A percentile compares a stretch with the other conserved stretches of the same genome.
Evolutionary conservation across 1,140 invertebrate genomes (phyloP).

Genomic region (Eupeodes corollae): DNA sequence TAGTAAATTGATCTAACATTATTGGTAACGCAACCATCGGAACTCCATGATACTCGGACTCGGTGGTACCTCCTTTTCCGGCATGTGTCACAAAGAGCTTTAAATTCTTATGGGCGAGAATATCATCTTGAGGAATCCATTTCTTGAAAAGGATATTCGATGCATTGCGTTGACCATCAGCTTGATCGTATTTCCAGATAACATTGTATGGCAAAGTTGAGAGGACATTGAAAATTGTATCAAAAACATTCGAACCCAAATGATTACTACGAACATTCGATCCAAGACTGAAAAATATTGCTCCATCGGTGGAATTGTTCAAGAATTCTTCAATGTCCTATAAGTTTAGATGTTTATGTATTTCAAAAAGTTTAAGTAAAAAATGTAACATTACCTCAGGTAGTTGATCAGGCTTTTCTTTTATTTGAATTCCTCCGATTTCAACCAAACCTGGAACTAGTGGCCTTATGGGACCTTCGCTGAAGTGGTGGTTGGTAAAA

Average conservation of each 20-base stretch:
- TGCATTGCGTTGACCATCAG: slow-evolving; percentile 29
- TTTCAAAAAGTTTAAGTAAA: no score
- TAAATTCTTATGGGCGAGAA: slow-evolving; percentile 49
- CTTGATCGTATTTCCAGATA: slow-evolving; percentile 44
- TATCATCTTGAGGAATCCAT: slow-evolving; percentile 59
- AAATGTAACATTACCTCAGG: slow-evolving; percentile 5
- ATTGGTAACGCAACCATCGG: slow-evolving; percentile 59
- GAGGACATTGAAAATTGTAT: slow-evolving; percentile 36
- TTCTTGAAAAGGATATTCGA: slow-evolving; percentile 48
- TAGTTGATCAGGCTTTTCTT: slow-evolving; percentile 13
- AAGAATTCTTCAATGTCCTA: slow-evolving; percentile 22
- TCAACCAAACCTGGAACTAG: slow-evolving; percentile 33
- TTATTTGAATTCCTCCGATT: slow-evolving; percentile 37
- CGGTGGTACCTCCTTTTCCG: slow-evolving; percentile 54
- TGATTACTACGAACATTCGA: slow-evolving; percentile 37
- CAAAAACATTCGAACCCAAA: slow-evolving; percentile 27
- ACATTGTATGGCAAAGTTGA: slow-evolving; percentile 41
- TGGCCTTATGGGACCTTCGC: slow-evolving; percentile 29
- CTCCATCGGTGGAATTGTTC: slow-evolving; percentile 37
- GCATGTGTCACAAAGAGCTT: slow-evolving; percentile 60
- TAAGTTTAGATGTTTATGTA: no score
- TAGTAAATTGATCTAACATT: slow-evolving; percentile 48
- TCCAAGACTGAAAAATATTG: slow-evolving; percentile 50
- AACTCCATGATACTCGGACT: slow-evolving; percentile 55
- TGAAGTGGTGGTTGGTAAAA: slow-evolving; percentile 26